Percentiles rank a stretch among this genome's conserved stretches.
These are phyloP conservation scores for Diglossa cyanea DNA, from an alignment of 2,797 vertebrate species.

Conservation along the genomic window DNA sequence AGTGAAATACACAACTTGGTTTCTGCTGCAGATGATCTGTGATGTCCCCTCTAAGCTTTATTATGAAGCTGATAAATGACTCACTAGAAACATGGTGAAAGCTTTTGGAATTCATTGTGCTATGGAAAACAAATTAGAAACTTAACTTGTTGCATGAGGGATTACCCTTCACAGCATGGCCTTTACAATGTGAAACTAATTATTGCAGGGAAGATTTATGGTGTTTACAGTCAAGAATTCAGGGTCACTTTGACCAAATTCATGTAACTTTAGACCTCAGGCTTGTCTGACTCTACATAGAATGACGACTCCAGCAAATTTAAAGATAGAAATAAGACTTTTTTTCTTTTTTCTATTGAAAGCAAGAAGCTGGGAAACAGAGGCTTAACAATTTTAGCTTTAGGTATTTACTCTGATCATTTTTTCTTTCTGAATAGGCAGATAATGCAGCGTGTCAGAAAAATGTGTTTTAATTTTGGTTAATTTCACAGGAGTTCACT, in stretches of 20 bases:
- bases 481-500: neutral
- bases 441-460: neutral
- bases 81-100: slow-evolving; percentile 55
- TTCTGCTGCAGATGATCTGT: slow-evolving; percentile 39
- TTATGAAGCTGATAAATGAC: slow-evolving; percentile 64
- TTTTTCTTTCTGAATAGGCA: neutral
- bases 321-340: neutral
- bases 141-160: slow-evolving; percentile 67
- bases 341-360: neutral
- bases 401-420: neutral
- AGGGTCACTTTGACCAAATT: slow-evolving; percentile 69
- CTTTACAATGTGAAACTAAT: slow-evolving; percentile 70
- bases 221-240: slow-evolving; percentile 70
- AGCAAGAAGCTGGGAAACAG: neutral
- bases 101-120: slow-evolving; percentile 63
- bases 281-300: slow-evolving; percentile 20
- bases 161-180: slow-evolving; percentile 66
- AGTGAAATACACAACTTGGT: neutral
- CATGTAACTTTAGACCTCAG: slow-evolving; percentile 53
- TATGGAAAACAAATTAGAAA: slow-evolving; percentile 70
- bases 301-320: neutral
- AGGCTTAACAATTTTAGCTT: neutral
- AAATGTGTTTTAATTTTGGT: neutral
- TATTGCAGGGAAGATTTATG: slow-evolving; percentile 66
- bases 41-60: slow-evolving; percentile 31